Evolutionary conservation across 2,888 invertebrate species (phyloP).

Genomic region (Crioceris asparagi): DNA sequence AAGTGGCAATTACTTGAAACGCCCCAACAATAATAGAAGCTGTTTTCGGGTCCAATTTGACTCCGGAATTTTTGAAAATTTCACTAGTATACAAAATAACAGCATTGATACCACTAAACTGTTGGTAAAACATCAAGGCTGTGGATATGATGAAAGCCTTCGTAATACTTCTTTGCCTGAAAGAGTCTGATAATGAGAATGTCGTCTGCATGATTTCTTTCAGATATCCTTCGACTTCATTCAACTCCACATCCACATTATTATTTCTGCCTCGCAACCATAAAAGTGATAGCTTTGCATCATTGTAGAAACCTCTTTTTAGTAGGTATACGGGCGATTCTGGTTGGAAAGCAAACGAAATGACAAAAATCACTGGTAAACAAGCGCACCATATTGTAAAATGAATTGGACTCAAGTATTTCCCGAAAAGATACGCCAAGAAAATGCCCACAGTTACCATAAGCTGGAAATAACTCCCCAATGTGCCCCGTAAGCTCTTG

Average conservation of each 20-base stretch:
- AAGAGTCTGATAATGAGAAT: constrained; percentile 20
- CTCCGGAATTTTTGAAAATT: constrained; percentile 62
- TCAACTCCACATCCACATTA: constrained; percentile 55
- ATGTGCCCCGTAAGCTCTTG: constrained; percentile 67
- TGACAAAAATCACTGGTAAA: constrained; percentile 56
- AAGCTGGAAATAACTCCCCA: constrained; percentile 82
- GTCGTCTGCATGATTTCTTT: constrained; percentile 22
- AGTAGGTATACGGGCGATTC: constrained; percentile 71
- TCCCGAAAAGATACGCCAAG: constrained; percentile 61
- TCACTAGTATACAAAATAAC: constrained; percentile 67
- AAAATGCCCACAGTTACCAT: constrained; percentile 78
- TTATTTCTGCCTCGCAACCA: constrained; percentile 62
- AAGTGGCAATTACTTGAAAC: constrained; percentile 69
- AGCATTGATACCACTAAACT: constrained; percentile 74
- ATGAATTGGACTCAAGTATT: constrained; percentile 31
- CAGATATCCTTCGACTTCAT: constrained; percentile 41
- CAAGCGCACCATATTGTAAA: constrained; percentile 50
- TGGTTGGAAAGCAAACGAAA: constrained; percentile 70
- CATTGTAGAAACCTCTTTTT: constrained; percentile 49
- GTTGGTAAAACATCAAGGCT: constrained; percentile 83
- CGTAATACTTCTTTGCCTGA: constrained; percentile 17
- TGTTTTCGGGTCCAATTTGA: constrained; percentile 44
- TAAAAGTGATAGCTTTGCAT: constrained; percentile 57
- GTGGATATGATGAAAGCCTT: constrained; percentile 62
- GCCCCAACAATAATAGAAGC: constrained; percentile 74